Conservation (phyloP, 1,140 invertebrate genomes). For the Drosophila sturtevanti region DNA sequence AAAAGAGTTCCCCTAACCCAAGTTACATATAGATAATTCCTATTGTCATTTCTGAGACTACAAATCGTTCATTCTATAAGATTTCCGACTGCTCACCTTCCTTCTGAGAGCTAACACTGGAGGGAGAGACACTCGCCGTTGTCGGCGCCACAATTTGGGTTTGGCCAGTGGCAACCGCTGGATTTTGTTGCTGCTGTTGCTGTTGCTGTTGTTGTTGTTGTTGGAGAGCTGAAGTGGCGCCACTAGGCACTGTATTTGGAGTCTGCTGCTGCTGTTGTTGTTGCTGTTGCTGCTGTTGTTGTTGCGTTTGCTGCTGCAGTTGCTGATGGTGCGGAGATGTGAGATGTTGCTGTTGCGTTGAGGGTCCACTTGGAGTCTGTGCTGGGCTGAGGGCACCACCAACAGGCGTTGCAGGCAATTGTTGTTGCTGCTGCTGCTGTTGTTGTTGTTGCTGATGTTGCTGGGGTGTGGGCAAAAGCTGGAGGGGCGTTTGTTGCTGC, state of each 20-base stretch:
- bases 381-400: constrained; percentile 71
- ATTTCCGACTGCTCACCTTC: constrained; percentile 68
- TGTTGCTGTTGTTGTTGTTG: constrained; percentile 74
- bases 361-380: constrained; percentile 67
- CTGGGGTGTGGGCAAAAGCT: constrained; percentile 65
- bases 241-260: constrained; percentile 65
- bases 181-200: constrained; percentile 76
- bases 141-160: constrained; percentile 82
- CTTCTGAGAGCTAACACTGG: constrained; percentile 83
- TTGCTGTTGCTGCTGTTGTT: constrained; percentile 38
- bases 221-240: constrained; percentile 66
- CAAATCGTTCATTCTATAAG: neutral
- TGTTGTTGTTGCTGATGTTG: constrained; percentile 61
- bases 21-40: neutral
- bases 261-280: constrained; percentile 64
- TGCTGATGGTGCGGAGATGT: constrained; percentile 78
- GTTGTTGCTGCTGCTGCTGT: constrained; percentile 51
- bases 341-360: constrained; percentile 67
- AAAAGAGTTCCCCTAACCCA: neutral
- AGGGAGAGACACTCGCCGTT: constrained; percentile 82
- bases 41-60: neutral
- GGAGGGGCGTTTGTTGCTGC: constrained; percentile 56
- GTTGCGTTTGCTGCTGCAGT: constrained; percentile 65
- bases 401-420: constrained; percentile 67
- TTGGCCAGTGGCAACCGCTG: constrained; percentile 76